Base-by-base conservation (phyloP, 2,113 vertebrate genomes). In the Oceanites oceanicus region DNA sequence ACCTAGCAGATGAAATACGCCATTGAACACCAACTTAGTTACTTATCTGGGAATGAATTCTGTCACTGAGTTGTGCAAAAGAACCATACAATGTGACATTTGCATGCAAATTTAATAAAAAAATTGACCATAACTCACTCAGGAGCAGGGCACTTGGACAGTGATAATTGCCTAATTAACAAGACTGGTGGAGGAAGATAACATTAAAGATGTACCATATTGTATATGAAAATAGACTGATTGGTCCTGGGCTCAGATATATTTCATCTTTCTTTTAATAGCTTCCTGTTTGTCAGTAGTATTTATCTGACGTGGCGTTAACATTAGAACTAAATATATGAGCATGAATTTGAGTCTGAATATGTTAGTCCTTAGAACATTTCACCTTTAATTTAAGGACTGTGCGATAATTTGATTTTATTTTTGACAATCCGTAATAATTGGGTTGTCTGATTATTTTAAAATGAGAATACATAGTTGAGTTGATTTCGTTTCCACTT, bases 101-200 rank as follows among this genome's bases (percentile, higher is more conserved):
- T 77, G 20, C 55, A 70, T 67, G 67, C 59, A 88, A 93, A 94
- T 90, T 73, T 63, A 88, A 74, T 84, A 30, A 77, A 90, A 90
- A 90, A 67, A 25, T 17, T 86, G 32, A 49, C 72, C n/a, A 55
- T 92, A 85, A 86, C 12, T 96, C 73, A 77, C 6, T 90, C 59
- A 92, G 59, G 44, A 72, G 29, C 50, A 70, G 55, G 62, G 10
- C 44, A 67, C 16, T 86, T 77, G 38, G 67, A 77, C 65, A 93
- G 40, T 42, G 68, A 59, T 93, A 95, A 91, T 55, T 86, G 23
- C 27, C 11, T 81, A 94, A 91, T 91, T 95, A 72, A 92, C 63
- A 87, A 88, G 50, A 82, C 8, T 56, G 52, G 36, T 79, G 20
- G 38, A 92, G 36, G 65, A 94, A 94, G 82, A 90, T 80, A 92